Percentiles rank a stretch among this genome's conserved stretches.
phyloP scores from a whole-genome alignment of 2,797 vertebrate genomes.

The Lepus oiostolus region DNA sequence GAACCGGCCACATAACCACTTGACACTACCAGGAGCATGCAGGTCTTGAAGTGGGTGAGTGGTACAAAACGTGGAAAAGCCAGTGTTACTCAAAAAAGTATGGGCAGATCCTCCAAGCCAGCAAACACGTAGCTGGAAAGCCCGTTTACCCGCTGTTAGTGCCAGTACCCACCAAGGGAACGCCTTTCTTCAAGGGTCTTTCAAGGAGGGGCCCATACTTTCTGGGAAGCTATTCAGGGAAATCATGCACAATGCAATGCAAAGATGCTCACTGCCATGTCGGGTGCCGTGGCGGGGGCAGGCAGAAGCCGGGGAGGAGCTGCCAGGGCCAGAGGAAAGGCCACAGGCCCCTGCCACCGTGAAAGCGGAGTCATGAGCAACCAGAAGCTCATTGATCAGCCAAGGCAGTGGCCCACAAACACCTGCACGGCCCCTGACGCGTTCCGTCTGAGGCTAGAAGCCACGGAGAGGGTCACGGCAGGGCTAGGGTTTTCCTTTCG shows the following conservation, averaged over 20 bases:
- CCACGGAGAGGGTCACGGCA: background rate
- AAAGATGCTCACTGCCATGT: conserved; percentile 28
- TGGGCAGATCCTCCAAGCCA: background rate
- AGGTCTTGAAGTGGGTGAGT: background rate
- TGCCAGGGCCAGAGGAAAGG: background rate
- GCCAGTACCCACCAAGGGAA: background rate
- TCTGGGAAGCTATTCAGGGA: conserved; percentile 60
- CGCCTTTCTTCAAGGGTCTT: conserved; percentile 33
- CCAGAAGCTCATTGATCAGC: background rate
- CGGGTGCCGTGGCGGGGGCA: background rate
- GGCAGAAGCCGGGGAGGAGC: background rate
- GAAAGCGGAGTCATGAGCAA: background rate
- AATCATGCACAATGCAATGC: conserved; percentile 38
- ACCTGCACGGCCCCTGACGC: background rate
- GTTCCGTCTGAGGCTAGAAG: background rate
- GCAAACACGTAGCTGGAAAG: background rate
- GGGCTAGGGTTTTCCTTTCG: background rate
- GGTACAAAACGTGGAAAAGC: background rate
- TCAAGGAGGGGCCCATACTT: conserved; percentile 15
- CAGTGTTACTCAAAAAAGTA: background rate
- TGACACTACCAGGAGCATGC: background rate
- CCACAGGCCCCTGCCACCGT: background rate
- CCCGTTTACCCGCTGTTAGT: background rate
- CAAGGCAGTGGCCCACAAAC: conserved; percentile 16
- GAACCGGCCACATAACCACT: background rate